Evolutionary conservation across 1,140 invertebrate genomes (phyloP), one percentile per base, ranked within the genome.

Genomic region (Cardiocondyla obscurior): DNA sequence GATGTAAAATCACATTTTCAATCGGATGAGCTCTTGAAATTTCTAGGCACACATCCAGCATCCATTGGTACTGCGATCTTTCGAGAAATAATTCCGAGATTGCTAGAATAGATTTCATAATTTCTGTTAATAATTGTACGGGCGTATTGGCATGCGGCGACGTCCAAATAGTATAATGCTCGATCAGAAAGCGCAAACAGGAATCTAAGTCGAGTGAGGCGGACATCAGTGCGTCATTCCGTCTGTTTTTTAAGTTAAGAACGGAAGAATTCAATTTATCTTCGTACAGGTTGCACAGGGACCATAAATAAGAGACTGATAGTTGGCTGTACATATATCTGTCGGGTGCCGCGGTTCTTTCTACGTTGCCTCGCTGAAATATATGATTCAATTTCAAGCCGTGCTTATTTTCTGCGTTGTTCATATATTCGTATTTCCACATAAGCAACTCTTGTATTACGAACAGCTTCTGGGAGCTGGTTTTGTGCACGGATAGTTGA

Each of bases 101-200:
- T 4, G 95, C 94, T 42, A 96, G 86, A 77, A 96, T 94, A 1
- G 96, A 97, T 85, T 95, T 95, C 1, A 97, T 93, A 5, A 96
- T 95, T 91, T 97, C 96, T 53, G 96, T 95, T 3, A 97, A 90
- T 58, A 97, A 91, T 83, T 95, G 94, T 7, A 96, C 92, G 0
- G 96, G 95, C 53, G 95, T 95, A 33, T 92, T 94, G 10, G 92
- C 94, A 46, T 92, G 90, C 22, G 95, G 92, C 36, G 95, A 94
- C 69, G 97, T 93, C 96, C 97, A 97, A 46, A 97, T 96, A 0
- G 96, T 95, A 81, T 97, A 98, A 3, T 98, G 95, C 89, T 98
- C 97, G 82, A 98, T 94, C 0, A 98, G 92, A 86, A 98, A 96
- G 89, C 97, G 97, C n/a, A 98, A 91, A 94, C 98, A 98, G 8